Conservation (phyloP, 2,888 invertebrate genomes). For the Paralinhomoeus sp. region DNA sequence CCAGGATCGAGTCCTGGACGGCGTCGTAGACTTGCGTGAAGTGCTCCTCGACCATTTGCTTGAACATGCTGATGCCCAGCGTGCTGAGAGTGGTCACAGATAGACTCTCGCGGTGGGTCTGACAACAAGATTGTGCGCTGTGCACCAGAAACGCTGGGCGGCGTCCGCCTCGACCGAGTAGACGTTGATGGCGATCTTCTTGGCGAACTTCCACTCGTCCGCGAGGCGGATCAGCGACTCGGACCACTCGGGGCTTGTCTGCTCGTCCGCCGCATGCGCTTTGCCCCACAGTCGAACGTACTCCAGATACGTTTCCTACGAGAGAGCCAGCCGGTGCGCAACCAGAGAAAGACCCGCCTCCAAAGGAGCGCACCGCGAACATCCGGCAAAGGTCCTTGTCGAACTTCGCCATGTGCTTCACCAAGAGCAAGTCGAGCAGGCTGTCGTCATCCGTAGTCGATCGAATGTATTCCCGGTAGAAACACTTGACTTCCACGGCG, state of each 20-base stretch:
- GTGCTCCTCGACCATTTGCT: not conserved
- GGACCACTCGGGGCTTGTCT: constrained; percentile 3
- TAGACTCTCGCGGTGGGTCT: too few relatives aligned
- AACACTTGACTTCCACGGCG: constrained; percentile 54
- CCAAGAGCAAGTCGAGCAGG: constrained; percentile 18
- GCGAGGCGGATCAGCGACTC: constrained; percentile 36
- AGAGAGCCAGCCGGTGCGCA: too few relatives aligned
- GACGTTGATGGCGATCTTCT: constrained; percentile 34
- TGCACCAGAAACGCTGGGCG: constrained; percentile 50
- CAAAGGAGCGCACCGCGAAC: constrained; percentile 37
- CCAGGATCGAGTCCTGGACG: not conserved
- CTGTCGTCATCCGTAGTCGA: constrained; percentile 22
- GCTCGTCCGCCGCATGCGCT: constrained; percentile 3
- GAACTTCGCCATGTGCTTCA: constrained; percentile 42
- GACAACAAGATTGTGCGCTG: too few relatives aligned
- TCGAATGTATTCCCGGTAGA: constrained; percentile 34
- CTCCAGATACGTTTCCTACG: constrained; percentile 50
- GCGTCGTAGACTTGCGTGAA: not conserved
- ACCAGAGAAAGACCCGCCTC: constrained; percentile 1
- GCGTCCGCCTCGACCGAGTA: constrained; percentile 49
- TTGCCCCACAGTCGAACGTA: constrained; percentile 59
- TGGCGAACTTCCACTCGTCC: constrained; percentile 67
- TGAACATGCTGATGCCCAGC: not conserved
- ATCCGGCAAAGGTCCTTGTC: constrained; percentile 51
- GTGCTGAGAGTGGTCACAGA: not conserved